Evolutionary conservation across 2,113 vertebrate species (phyloP), one percentile per base, ranked within the genome.

Genomic region (Pogona vitticeps): DNA sequence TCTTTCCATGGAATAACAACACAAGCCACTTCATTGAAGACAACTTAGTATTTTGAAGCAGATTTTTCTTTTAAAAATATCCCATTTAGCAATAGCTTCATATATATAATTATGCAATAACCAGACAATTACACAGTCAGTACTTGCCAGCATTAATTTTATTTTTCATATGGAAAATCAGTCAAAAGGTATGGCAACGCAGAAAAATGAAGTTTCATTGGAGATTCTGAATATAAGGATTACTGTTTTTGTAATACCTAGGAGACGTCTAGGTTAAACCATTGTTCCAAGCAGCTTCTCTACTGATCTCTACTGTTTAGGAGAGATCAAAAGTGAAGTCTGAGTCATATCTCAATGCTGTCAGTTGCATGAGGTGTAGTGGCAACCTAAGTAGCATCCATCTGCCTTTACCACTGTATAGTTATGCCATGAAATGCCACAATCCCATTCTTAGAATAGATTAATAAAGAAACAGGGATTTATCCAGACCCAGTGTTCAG

Each of bases 11-110:
- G 59, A 85, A 92, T 72, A 84, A 76, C 93, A 94, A 95, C 84
- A 92, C 93, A 96, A 95, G 91, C 88, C 0, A 2, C 61, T 89
- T 94, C 95, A 96, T 95, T 96, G 91, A 80, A 92, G 90, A 40
- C 28, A 88, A 80, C 93, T 93, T 91, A 21, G 73, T 92, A 86
- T 80, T 77, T 90, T 93, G 92, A 93, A 89, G 78, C 61, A 90
- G 15, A 84, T 86, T 12, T 6, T 52, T 52, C 10, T 52, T 52
- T 52, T 67, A 83, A 10, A 18, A 31, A 14, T 87, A 3, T 0
- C n/a, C 0, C 2, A n/a, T 91, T 85, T 89, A 28, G 15, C 2
- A 81, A 14, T 86, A 72, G 75, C 23, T n/a, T 52, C 26, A 76
- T 3, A 36, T 88, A 93, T 86, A 85, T 31, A 31, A 71, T 46